A percentile compares a stretch with the other conserved stretches of the same genome.
These are phyloP conservation scores for Teleiodes luculella DNA, from an alignment of 2,888 invertebrate genomes.

Conservation along the genomic window DNA sequence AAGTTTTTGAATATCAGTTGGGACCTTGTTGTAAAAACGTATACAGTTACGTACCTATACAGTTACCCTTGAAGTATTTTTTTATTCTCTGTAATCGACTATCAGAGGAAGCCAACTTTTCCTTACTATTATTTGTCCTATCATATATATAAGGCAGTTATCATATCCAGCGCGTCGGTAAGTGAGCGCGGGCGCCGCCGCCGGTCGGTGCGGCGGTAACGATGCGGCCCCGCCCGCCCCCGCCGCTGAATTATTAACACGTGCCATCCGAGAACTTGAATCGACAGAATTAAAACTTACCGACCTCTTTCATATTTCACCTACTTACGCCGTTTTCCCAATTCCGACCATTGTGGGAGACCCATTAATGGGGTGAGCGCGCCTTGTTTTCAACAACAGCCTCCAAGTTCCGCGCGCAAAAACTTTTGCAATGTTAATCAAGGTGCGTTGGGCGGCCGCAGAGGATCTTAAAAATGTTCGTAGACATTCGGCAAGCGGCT, in stretches of 20 bases:
- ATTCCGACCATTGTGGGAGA: slow-evolving; percentile 21
- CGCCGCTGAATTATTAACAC: slow-evolving; percentile 63
- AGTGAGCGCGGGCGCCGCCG: slow-evolving; percentile 29
- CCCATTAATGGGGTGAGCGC: slow-evolving; percentile 8
- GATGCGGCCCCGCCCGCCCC: slow-evolving; percentile 50
- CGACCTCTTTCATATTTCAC: slow-evolving; percentile 65
- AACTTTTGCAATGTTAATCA: slow-evolving; percentile 9
- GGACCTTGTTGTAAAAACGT: too few species aligned
- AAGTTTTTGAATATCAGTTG: too few species aligned
- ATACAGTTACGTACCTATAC: too few species aligned
- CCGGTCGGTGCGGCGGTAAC: slow-evolving; percentile 47
- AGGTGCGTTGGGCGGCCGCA: background rate
- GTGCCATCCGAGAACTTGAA: slow-evolving; percentile 68
- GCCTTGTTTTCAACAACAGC: background rate
- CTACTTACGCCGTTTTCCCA: slow-evolving; percentile 37
- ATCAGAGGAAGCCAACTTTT: too few species aligned
- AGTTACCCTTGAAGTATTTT: too few species aligned
- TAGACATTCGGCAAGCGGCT: too few species aligned
- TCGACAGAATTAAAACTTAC: slow-evolving; percentile 72
- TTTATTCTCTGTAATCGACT: too few species aligned
- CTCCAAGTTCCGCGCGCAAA: background rate
- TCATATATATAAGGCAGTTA: too few species aligned
- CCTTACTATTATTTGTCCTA: too few species aligned
- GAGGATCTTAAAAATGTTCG: too few species aligned
- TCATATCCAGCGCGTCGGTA: slow-evolving; percentile 26